Percentiles rank a stretch among this genome's conserved stretches.
Evolutionary conservation across 2,888 invertebrate genomes (phyloP).

Genomic region (Dichetophora obliterata): DNA sequence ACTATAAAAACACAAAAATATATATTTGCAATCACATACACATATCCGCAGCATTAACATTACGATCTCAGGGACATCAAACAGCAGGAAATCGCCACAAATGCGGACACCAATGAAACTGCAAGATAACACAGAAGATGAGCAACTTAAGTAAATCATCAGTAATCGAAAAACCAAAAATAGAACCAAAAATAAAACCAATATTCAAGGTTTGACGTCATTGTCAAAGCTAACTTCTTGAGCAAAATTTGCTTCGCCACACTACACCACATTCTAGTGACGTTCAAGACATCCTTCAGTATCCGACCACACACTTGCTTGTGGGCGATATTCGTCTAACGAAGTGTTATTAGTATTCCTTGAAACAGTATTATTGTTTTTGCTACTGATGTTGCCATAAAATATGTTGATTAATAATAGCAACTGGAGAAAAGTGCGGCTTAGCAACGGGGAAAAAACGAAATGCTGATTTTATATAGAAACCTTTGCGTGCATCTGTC

Average conservation of each 20-base stretch:
- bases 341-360: not conserved
- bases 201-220: constrained; percentile 6
- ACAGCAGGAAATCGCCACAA: not conserved
- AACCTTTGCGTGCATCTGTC: too few relatives aligned
- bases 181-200: too few relatives aligned
- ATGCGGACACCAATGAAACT: not conserved
- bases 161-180: too few relatives aligned
- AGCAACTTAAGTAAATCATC: too few relatives aligned
- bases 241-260: not conserved
- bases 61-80: not conserved
- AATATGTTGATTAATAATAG: not conserved
- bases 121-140: too few relatives aligned
- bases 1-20: not conserved
- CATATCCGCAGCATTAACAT: not conserved
- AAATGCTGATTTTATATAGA: too few relatives aligned
- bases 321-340: not conserved
- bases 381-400: not conserved
- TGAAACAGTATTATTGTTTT: not conserved
- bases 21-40: not conserved
- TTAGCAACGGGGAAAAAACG: too few relatives aligned
- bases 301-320: not conserved
- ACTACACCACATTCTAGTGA: not conserved
- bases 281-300: not conserved
- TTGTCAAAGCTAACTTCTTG: not conserved
- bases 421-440: too few relatives aligned